phyloP scores from a whole-genome alignment of 92 coral and sea anemone genomes.

The Plumapathes pennacea region DNA sequence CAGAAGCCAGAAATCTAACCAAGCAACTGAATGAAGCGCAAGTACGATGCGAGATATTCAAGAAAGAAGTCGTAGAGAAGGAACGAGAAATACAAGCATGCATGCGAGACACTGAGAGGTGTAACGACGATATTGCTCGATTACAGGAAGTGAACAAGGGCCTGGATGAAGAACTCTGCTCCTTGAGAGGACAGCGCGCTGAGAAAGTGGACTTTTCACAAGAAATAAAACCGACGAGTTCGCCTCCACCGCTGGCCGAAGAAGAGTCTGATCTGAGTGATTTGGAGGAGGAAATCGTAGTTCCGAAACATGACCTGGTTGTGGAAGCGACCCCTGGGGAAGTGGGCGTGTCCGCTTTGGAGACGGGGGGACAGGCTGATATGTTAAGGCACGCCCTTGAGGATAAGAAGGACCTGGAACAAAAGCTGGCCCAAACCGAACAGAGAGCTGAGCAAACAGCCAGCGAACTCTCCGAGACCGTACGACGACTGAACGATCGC shows the following conservation, averaged over 20 bases:
- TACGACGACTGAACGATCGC: constrained; percentile 46
- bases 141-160: constrained; percentile 13
- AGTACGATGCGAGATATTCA: constrained; percentile 42
- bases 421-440: constrained; percentile 19
- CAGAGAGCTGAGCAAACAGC: constrained; percentile 28
- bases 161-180: constrained; percentile 8
- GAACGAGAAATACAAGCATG: constrained; percentile 45
- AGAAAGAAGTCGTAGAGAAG: constrained; percentile 51
- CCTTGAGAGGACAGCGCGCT: too few relatives aligned
- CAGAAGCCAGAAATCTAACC: constrained; percentile 32
- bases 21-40: constrained; percentile 50
- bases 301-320: constrained; percentile 16
- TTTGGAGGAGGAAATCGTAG: constrained; percentile 13
- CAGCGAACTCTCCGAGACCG: constrained; percentile 53
- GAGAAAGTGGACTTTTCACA: too few relatives aligned
- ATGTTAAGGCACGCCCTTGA: constrained; percentile 4
- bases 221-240: too few relatives aligned
- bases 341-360: not conserved
- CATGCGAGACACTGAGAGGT: constrained; percentile 37
- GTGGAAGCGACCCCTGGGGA: not conserved
- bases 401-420: constrained; percentile 17
- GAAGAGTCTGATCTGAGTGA: constrained; percentile 24
- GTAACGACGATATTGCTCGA: constrained; percentile 30
- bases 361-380: constrained; percentile 28
- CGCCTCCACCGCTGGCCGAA: too few relatives aligned